Percentiles rank a stretch among this genome's conserved stretches.
Evolutionary conservation across 2,797 vertebrate genomes (phyloP).

Genomic region (Fistularia commersonii): DNA sequence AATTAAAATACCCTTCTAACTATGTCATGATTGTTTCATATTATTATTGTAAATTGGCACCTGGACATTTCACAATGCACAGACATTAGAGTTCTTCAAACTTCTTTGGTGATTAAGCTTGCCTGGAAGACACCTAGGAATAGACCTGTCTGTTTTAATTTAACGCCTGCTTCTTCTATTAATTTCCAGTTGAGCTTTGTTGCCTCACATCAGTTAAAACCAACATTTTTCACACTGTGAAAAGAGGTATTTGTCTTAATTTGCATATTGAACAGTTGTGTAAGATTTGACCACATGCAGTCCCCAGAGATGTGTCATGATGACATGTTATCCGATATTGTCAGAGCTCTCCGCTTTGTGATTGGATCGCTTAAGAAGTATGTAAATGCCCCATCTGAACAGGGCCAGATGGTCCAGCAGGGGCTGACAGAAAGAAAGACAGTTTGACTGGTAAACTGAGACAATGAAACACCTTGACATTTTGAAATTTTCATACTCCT

Average conservation of each 20-base stretch:
- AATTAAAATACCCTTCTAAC: no score
- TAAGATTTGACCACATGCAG: neutral
- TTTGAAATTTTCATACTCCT: constrained; percentile 38
- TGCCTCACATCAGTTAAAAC: neutral
- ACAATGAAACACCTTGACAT: constrained; percentile 44
- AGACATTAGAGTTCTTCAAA: neutral
- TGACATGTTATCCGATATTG: no score
- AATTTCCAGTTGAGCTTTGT: neutral
- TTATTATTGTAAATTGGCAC: neutral
- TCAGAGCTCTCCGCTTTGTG: no score
- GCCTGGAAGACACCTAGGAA: neutral
- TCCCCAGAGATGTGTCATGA: neutral
- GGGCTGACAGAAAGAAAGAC: constrained; percentile 28
- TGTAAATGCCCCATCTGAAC: neutral
- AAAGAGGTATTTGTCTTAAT: neutral
- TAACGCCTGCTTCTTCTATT: no score
- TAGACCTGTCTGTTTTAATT: neutral
- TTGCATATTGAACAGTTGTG: neutral
- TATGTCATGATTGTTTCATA: no score
- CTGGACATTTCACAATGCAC: neutral
- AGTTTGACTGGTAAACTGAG: constrained; percentile 33
- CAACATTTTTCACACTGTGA: neutral
- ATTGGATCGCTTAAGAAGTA: neutral
- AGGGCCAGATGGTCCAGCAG: neutral
- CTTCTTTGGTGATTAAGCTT: neutral